A percentile compares a stretch with the other conserved stretches of the same genome.
phyloP scores from a whole-genome alignment of 2,797 vertebrate genomes.

The Hypotaenidia okinawae region DNA sequence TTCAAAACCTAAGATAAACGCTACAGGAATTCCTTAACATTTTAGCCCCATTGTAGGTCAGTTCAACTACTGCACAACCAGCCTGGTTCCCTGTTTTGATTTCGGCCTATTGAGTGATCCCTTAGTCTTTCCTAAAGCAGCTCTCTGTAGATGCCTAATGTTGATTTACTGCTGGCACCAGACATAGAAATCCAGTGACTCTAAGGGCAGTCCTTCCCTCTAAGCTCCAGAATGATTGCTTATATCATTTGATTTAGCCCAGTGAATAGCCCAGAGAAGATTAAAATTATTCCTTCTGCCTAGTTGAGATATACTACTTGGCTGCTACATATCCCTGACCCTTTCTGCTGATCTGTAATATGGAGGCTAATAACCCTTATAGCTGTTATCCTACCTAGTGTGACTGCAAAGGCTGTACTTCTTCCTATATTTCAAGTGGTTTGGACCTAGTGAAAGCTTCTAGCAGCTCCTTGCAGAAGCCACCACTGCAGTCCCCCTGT shows the following conservation, averaged over 20 bases:
- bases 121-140: not conserved
- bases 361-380: not conserved
- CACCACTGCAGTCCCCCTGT: too few species aligned
- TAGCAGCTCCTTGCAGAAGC: too few species aligned
- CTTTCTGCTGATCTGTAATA: not conserved
- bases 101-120: not conserved
- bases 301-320: not conserved
- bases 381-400: not conserved
- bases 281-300: slow-evolving; percentile 30
- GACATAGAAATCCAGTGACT: not conserved
- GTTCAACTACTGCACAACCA: not conserved
- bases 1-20: not conserved
- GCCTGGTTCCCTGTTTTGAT: not conserved
- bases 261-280: slow-evolving; percentile 22
- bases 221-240: not conserved
- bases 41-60: not conserved
- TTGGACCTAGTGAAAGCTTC: not conserved
- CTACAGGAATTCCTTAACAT: not conserved
- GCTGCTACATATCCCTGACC: slow-evolving; percentile 19
- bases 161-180: slow-evolving; percentile 1
- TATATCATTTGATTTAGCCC: slow-evolving; percentile 15
- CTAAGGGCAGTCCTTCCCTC: not conserved
- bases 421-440: not conserved
- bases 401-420: not conserved
- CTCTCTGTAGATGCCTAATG: not conserved